Base-by-base conservation (phyloP, 1,140 invertebrate species). In the Hycleus cichorii region DNA sequence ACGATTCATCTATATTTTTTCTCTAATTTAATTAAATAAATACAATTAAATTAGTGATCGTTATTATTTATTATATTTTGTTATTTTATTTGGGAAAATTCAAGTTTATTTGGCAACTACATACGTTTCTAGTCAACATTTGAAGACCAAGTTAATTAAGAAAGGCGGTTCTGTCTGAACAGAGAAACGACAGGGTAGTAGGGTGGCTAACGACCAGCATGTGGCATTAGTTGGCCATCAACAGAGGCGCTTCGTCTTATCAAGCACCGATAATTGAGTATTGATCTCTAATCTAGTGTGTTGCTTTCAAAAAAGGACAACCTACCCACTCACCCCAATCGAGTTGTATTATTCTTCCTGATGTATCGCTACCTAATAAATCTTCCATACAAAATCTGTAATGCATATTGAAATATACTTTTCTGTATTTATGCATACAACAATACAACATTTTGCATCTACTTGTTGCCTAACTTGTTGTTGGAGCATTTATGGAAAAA, bases 241-340 rank as follows among this genome's bases (percentile, higher is more conserved):
- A 64, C 49, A 60, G 53, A 27, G 59, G 64, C 53, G 59, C 60
- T 61, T 57, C 58, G 62, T 64, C 62, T 61, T 64, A 64, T 66
- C 62, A 64, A 62, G 62, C 58, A 64, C 56, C 62, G 62, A 66
- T 66, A 66, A 66, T 66, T 66, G 62, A 64, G 64, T 66, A 66
- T 66, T 66, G 64, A 66, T 66, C 64, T 64, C 57, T 61, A 58
- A 64, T 66, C 64, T 66, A 62, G 48, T 64, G 62, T 58, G 60
- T 57, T 62, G 59, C 57, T 64, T 53, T 52, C 40, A 42, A 42
- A 42, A 42, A 42, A 42, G 49, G 51, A 55, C 48, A 55, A 49
- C 39, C 27, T 24, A 39, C 26, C 48, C 43, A 58, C 56, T 32
- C 32, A 32, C 32, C 32, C 46, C 26, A 18, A 43, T 39, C 46